Percentiles rank a stretch among this genome's conserved stretches.
Evolutionary conservation across 2,888 invertebrate species (phyloP).

Genomic region (Petrolisthes manimaculis): DNA sequence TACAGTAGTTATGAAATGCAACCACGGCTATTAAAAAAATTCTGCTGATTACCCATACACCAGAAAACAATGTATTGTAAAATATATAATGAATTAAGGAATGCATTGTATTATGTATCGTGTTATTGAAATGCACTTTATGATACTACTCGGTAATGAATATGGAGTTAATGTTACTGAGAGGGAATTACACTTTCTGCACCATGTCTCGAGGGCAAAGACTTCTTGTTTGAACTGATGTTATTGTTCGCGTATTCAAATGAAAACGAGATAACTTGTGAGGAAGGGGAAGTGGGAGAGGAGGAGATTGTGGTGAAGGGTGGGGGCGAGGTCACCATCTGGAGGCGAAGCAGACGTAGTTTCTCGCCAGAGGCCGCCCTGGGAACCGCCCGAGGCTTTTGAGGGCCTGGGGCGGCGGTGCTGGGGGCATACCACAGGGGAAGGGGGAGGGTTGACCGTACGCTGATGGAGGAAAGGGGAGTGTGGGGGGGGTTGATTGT

Average conservation of each 20-base stretch:
- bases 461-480: background rate
- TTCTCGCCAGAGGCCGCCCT: slow-evolving; percentile 35
- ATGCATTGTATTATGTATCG: too few species aligned
- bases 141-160: too few species aligned
- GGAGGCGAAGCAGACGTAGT: slow-evolving; percentile 19
- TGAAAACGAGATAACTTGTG: background rate
- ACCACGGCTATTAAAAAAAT: too few species aligned
- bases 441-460: background rate
- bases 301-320: background rate
- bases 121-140: too few species aligned
- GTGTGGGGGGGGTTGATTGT: background rate
- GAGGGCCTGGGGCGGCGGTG: slow-evolving; percentile 25
- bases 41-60: too few species aligned
- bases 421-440: slow-evolving; percentile 34
- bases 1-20: too few species aligned
- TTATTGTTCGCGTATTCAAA: background rate
- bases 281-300: background rate
- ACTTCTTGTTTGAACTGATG: too few species aligned
- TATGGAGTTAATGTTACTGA: too few species aligned
- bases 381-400: slow-evolving; percentile 35
- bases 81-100: too few species aligned
- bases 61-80: too few species aligned
- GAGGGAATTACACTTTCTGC: too few species aligned
- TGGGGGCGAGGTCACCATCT: slow-evolving; percentile 24
- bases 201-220: too few species aligned